Evolutionary conservation across 2,888 invertebrate species (phyloP), one percentile per base, ranked within the genome.

Genomic region (Cataglyphis livida): DNA sequence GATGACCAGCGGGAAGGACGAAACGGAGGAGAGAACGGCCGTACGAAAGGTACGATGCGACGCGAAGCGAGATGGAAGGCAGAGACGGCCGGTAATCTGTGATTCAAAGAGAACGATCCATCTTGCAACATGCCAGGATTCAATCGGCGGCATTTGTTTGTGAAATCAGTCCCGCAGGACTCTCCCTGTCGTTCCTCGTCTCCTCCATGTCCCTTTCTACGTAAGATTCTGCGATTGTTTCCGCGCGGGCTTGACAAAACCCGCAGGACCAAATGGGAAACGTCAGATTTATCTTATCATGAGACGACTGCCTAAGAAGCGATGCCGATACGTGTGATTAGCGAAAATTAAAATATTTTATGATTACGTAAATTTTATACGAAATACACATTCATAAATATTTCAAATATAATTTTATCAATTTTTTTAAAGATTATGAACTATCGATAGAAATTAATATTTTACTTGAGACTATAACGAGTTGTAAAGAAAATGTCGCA

Each of bases 61-160:
- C 2, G 61, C 48, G 84, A 84, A 74, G 57, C 74, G 85, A 84
- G 84, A 87, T 84, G 83, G 87, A 87, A 88, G 88, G 87, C 75
- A 73, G 62, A 84, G 87, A 87, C 90, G 88, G 90, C 90, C 89
- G 89, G 92, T 91, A 92, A 94, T 94, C 93, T 93, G 94, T 93
- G 93, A 94, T 93, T 94, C 94, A 93, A 94, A 94, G 93, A 92
- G 92, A 93, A 87, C 93, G 92, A 94, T 94, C 93, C 93, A 93
- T 94, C 94, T 94, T 93, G 91, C 91, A 89, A 93, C 92, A 92
- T 93, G 94, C 93, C 94, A 93, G 92, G 91, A 93, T 94, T 93
- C 93, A 93, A 94, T 94, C 93, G 93, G 92, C 92, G 93, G 93
- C 93, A 94, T 94, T 94, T 94, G 94, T 93, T 93, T 93, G 93